A percentile compares a stretch with the other conserved stretches of the same genome.
Conservation (phyloP, 1,140 invertebrate species). For the Macrostomum lignano region DNA sequence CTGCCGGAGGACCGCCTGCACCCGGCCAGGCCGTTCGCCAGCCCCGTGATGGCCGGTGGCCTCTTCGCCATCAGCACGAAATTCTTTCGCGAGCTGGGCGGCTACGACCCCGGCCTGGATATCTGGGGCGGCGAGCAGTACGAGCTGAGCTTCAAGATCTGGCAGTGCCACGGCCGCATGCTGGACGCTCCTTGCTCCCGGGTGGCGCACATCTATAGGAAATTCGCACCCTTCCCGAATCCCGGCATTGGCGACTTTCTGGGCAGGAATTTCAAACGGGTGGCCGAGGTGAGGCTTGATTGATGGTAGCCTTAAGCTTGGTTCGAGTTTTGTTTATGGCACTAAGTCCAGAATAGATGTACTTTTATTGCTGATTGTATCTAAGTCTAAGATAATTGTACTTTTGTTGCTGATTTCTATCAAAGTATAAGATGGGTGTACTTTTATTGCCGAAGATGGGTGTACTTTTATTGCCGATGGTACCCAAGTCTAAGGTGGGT, state of each 20-base stretch:
- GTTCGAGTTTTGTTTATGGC: too few relatives aligned
- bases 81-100: constrained; percentile 39
- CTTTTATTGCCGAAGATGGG: too few relatives aligned
- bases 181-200: constrained; percentile 39
- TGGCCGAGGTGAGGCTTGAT: too few relatives aligned
- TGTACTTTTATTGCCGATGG: too few relatives aligned
- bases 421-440: too few relatives aligned
- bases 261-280: constrained; percentile 33
- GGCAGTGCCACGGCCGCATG: constrained; percentile 37
- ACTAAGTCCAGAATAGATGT: too few relatives aligned
- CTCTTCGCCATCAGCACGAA: constrained; percentile 37
- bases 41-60: constrained; percentile 41
- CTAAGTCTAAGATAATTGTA: too few relatives aligned
- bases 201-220: constrained; percentile 34
- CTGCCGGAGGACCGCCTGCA: constrained; percentile 46
- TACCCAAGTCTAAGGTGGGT: too few relatives aligned
- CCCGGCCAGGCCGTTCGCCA: constrained; percentile 57
- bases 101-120: constrained; percentile 37
- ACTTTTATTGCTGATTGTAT: too few relatives aligned
- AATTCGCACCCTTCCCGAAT: constrained; percentile 39
- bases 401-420: too few relatives aligned
- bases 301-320: too few relatives aligned
- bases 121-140: constrained; percentile 44
- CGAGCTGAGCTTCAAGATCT: constrained; percentile 37
- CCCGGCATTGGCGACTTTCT: constrained; percentile 51